Percentiles rank a stretch among this genome's conserved stretches.
Evolutionary conservation across 2,797 vertebrate genomes (phyloP).

Genomic region (Myripristis jacobus): DNA sequence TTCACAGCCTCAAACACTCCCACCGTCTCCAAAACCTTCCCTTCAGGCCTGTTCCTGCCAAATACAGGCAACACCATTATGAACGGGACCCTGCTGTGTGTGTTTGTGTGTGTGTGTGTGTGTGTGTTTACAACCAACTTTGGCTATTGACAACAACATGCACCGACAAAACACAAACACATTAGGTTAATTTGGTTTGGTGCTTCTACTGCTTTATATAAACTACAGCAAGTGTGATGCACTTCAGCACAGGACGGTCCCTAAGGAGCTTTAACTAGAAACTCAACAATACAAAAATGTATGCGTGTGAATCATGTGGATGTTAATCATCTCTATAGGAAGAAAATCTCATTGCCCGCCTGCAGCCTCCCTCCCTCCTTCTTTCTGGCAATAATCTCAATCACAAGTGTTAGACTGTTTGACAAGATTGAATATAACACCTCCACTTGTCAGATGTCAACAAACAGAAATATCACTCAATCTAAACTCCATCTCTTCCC

Average conservation of each 20-base stretch:
- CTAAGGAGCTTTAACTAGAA: background rate
- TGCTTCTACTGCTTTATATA: background rate
- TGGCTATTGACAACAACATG: slow-evolving; percentile 20
- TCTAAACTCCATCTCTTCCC: slow-evolving; percentile 34
- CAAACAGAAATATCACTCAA: slow-evolving; percentile 36
- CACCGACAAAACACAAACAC: slow-evolving; percentile 12
- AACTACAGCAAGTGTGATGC: background rate
- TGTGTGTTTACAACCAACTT: background rate
- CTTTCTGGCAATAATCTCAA: slow-evolving; percentile 52
- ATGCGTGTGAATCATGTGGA: background rate
- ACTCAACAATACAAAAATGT: background rate
- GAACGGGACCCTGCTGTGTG: slow-evolving; percentile 31
- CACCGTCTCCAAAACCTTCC: slow-evolving; percentile 95
- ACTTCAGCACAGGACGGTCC: background rate
- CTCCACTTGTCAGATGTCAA: slow-evolving; percentile 46
- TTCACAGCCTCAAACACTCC: slow-evolving; percentile 96
- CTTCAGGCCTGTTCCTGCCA: slow-evolving; percentile 92
- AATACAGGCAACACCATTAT: slow-evolving; percentile 67
- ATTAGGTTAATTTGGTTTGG: background rate
- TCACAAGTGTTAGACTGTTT: slow-evolving; percentile 47
- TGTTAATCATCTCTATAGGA: background rate
- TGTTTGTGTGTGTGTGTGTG: background rate
- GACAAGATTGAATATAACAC: slow-evolving; percentile 68
- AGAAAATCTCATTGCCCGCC: slow-evolving; percentile 13
- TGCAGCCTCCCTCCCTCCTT: background rate